Percentiles rank a stretch among this genome's conserved stretches.
Evolutionary conservation across 2,113 vertebrate genomes (phyloP).

Genomic region (Prunella himalayana): DNA sequence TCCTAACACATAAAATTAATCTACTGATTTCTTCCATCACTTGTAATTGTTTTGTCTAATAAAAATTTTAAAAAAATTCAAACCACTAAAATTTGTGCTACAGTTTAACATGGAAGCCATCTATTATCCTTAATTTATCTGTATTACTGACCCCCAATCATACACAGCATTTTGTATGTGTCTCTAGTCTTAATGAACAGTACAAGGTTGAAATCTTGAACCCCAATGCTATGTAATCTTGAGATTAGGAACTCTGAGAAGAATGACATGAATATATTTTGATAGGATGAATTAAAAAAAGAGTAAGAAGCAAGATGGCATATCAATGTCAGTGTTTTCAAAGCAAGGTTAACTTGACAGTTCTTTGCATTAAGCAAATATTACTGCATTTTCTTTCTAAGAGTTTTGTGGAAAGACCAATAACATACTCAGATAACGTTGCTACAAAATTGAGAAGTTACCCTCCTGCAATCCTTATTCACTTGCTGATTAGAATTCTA

Average conservation of each 20-base stretch:
- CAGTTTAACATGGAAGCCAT: neutral
- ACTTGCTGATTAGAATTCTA: neutral
- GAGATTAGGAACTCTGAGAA: neutral
- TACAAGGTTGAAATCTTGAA: neutral
- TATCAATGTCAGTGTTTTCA: neutral
- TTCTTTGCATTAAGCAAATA: neutral
- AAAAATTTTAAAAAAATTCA: neutral
- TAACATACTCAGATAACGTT: neutral
- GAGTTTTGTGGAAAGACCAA: neutral
- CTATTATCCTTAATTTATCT: neutral
- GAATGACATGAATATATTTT: neutral
- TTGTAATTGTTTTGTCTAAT: neutral
- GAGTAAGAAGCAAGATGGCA: neutral
- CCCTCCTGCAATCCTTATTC: neutral
- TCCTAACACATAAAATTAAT: neutral
- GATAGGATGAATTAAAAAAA: neutral
- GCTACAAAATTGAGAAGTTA: neutral
- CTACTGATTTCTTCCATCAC: neutral
- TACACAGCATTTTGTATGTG: fast-evolving
- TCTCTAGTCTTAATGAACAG: neutral
- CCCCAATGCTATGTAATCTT: neutral
- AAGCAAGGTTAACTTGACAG: neutral
- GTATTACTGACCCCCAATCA: neutral
- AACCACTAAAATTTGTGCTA: neutral
- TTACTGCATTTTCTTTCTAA: neutral